A percentile compares a stretch with the other conserved stretches of the same genome.
Conservation (phyloP, 2,888 invertebrate genomes). For the Drosophila antonietae region DNA sequence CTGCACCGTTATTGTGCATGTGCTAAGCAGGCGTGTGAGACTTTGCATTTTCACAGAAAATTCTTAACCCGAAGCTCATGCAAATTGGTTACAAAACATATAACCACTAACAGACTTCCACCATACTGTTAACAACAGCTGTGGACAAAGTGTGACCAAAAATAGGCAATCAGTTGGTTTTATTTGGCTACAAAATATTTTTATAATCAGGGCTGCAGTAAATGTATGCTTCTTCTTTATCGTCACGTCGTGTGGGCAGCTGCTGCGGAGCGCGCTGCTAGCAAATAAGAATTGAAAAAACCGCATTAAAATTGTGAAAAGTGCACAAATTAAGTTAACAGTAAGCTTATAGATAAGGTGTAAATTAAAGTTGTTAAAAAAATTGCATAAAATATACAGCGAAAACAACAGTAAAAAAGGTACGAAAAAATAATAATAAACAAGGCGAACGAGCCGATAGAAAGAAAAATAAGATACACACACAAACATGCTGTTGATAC, state of each 20-base stretch:
- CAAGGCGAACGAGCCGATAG: conserved; percentile 74
- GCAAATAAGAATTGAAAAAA: conserved; percentile 72
- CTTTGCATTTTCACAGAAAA: conserved; percentile 73
- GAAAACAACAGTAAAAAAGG: conserved; percentile 51
- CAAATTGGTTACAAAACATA: conserved; percentile 59
- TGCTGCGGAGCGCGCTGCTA: conserved; percentile 70
- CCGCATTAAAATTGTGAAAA: conserved; percentile 67
- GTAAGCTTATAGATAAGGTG: conserved; percentile 42
- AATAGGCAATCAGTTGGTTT: neutral
- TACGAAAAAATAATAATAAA: conserved; percentile 71
- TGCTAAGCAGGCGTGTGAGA: conserved; percentile 72
- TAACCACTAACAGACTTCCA: conserved; percentile 28
- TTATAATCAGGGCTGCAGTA: conserved; percentile 30
- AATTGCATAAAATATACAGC: conserved; percentile 23
- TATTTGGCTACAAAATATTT: conserved; percentile 15
- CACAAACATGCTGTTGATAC: conserved; percentile 70
- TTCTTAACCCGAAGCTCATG: neutral
- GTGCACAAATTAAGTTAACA: conserved; percentile 56
- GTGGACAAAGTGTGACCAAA: conserved; percentile 32
- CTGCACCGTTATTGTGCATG: conserved; percentile 60
- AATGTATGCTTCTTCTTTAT: conserved; percentile 40
- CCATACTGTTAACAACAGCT: conserved; percentile 41
- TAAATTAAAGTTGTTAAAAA: conserved; percentile 22
- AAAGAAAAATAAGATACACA: conserved; percentile 78
- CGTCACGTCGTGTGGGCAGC: conserved; percentile 60